These are phyloP conservation scores for Halcyon senegalensis DNA, from an alignment of 2,113 vertebrate species.

Conservation along the genomic window DNA sequence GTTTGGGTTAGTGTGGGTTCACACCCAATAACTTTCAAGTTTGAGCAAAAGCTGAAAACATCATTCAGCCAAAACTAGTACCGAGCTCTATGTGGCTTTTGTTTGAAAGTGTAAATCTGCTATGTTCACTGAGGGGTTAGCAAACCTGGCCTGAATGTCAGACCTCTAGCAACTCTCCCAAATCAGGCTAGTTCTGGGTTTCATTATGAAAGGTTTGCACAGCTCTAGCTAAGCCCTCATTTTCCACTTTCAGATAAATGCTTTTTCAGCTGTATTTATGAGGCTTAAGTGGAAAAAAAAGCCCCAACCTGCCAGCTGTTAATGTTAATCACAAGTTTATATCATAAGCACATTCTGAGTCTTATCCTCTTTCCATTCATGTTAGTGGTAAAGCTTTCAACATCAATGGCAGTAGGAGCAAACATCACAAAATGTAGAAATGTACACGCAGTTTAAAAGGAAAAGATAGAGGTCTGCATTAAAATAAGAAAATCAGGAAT, in stretches of 20 bases:
- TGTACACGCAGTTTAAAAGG: background rate
- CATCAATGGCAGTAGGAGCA: conserved; percentile 10
- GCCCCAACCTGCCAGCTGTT: background rate
- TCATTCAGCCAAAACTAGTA: conserved; percentile 17
- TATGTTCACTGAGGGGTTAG: background rate
- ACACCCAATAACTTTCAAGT: conserved; percentile 18
- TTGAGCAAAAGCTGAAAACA: conserved; percentile 34
- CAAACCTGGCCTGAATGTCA: conserved; percentile 39
- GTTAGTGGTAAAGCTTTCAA: conserved; percentile 37
- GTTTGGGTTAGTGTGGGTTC: background rate
- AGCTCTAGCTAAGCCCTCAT: conserved; percentile 55
- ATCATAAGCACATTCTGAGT: conserved; percentile 56
- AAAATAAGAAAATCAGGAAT: background rate
- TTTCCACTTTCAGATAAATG: conserved; percentile 66
- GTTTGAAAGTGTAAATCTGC: conserved; percentile 33
- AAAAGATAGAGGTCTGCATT: background rate
- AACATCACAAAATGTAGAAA: background rate
- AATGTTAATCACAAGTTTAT: conserved; percentile 59
- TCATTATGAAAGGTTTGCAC: conserved; percentile 51
- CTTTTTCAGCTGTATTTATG: conserved; percentile 65
- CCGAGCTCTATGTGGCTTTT: conserved; percentile 37
- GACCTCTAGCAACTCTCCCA: conserved; percentile 1
- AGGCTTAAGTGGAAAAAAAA: conserved; percentile 13
- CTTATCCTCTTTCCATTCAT: conserved; percentile 51
- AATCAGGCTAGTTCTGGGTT: conserved; percentile 22